Percentiles rank a stretch among this genome's conserved stretches.
These are phyloP conservation scores for Mormyrus proboscirostris DNA, from an alignment of 2,797 vertebrate genomes.

Conservation along the genomic window DNA sequence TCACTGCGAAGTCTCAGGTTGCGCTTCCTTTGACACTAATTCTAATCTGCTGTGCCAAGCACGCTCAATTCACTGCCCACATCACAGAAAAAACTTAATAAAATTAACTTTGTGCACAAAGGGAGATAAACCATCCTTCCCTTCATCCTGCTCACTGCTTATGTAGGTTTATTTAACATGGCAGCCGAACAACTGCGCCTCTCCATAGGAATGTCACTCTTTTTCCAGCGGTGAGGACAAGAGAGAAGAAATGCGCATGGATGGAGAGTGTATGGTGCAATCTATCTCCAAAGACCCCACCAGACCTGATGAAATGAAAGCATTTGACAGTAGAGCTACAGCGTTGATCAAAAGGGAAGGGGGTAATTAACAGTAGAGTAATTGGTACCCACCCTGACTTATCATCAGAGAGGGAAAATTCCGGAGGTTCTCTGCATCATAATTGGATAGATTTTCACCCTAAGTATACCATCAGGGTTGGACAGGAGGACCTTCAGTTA, in stretches of 20 bases:
- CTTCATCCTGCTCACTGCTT: slow-evolving; percentile 43
- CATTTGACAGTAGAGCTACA: slow-evolving; percentile 65
- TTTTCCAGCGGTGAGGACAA: neutral
- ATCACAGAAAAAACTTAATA: slow-evolving; percentile 48
- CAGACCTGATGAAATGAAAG: slow-evolving; percentile 65
- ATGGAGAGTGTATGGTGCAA: neutral
- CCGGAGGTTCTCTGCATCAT: slow-evolving; percentile 58
- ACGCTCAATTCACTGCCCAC: slow-evolving; percentile 52
- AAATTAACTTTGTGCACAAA: slow-evolving; percentile 51
- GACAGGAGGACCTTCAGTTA: neutral
- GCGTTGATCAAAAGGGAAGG: slow-evolving; percentile 67
- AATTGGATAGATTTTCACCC: slow-evolving; percentile 63
- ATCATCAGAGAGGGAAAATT: slow-evolving; percentile 64
- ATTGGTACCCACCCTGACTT: slow-evolving; percentile 71
- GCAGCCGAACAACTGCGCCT: slow-evolving; percentile 40
- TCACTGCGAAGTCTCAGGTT: slow-evolving; percentile 43
- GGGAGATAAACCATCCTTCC: slow-evolving; percentile 36
- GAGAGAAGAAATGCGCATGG: neutral
- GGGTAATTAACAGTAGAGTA: slow-evolving; percentile 74
- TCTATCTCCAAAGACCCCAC: slow-evolving; percentile 32
- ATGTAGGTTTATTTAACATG: slow-evolving; percentile 25
- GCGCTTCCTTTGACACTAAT: slow-evolving; percentile 52
- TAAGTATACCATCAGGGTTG: slow-evolving; percentile 49
- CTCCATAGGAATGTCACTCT: slow-evolving; percentile 48
- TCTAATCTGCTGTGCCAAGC: slow-evolving; percentile 51